Base-by-base conservation (phyloP, 2,888 invertebrate species). In the Sphinx pinastri region DNA sequence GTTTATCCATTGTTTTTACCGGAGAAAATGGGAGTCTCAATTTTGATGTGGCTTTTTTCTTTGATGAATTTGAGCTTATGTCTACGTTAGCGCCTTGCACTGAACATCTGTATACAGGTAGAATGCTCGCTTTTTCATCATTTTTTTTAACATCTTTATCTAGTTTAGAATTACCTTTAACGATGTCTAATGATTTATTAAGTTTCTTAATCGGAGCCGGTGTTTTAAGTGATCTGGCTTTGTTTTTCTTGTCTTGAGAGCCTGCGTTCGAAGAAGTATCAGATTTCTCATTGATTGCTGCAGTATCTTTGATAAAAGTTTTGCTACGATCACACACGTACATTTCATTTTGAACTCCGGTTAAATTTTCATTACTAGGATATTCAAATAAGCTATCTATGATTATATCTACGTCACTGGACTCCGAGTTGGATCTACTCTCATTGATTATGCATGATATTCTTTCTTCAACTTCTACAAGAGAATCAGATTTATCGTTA, bases 361-460 rank as follows among this genome's bases (percentile, higher is more conserved):
- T 85, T 38, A 84, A 73, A 72, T 85, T 81, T 72, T 88, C 87
- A 52, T 84, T 85, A 47, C 81, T 72, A 13, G 88, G 81, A 72
- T 88, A 87, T 71, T 83, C 84, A 74, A 93, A 81, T 74, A 92
- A 85, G 77, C 83, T 89, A 73, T 93, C 92, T 74, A 94, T 88
- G 71, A 88, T 81, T 68, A 92, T 88, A 76, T 93, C 93, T 72
- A 91, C 84, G 69, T 94, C 94, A 73, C 93, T 93, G 8, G 89
- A 90, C 76, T 93, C 93, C 0, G 94, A 94, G 75, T 91, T 93
- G 19, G 94, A 93, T 81, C 94, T 85, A 70, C 88, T 93, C 81
- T 93, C 92, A 73, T 93, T 94, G 73, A 94, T 91, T 68, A 94
- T 93, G 79, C 87, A 91, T 11, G 92, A 92, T 84, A 94, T 94